Evolutionary conservation across 1,140 invertebrate genomes (phyloP), one percentile per base, ranked within the genome.

Genomic region (Bemisia tabaci): DNA sequence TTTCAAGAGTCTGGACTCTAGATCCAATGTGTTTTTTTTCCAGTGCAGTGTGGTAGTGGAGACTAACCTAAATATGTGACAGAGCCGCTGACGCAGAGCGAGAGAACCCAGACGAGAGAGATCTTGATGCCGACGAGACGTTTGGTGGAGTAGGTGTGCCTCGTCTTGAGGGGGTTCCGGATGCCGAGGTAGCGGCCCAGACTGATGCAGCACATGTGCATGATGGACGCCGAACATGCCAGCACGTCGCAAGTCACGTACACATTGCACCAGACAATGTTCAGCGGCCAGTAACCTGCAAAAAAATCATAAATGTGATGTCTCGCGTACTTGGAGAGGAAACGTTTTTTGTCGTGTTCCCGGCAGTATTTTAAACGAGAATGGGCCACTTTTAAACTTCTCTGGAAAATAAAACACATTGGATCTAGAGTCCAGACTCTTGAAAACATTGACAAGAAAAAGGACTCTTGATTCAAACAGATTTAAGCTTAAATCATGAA

Each of bases 151-250:
- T 74, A 75, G 64, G 82, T 84, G 73, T 87, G 87, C 22, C 91
- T 79, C 12, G 88, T 91, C 71, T 87, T 89, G 69, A 97, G 77
- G 0, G 94, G 94, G 77, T 92, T 92, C 33, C 91, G 82, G 67
- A 97, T 95, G 59, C 92, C 92, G 67, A 95, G 77, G 77, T 95
- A 97, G 72, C 94, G 85, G 68, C 93, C 92, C 69, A 97, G 82
- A 48, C 90, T 93, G 75, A 97, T 97, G 79, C 93, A 94, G 75
- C 93, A 95, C 92, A 97, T 96, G 82, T 97, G 95, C 85, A 95
- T 89, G 74, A 97, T 97, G 72, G 90, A 93, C 9, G 92, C 89
- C 0, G 91, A 94, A 74, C 94, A 97, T 64, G 93, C 91, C 27
- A 96, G 80, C n/a, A 97, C 94, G 77, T 97, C 94, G 70, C 90